These are phyloP conservation scores for Porites evermanni DNA, from an alignment of 92 coral and sea anemone genomes.

Conservation along the genomic window DNA sequence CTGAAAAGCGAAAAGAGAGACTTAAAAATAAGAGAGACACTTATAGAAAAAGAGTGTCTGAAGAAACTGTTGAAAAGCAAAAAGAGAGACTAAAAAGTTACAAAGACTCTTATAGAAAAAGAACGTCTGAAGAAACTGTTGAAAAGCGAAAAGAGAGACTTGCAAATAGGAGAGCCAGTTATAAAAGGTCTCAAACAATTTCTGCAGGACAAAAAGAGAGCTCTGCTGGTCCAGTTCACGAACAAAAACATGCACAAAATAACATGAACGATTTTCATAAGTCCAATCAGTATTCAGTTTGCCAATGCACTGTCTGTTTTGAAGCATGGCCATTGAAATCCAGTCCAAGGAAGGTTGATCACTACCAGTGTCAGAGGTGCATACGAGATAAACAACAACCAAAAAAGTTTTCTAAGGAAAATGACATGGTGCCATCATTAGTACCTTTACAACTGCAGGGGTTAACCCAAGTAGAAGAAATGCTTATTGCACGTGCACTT, in stretches of 20 bases:
- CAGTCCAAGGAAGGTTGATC: constrained; percentile 7
- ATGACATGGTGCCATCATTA: constrained; percentile 70
- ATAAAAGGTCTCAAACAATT: not conserved
- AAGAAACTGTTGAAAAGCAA: constrained; percentile 10
- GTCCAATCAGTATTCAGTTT: constrained; percentile 51
- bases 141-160: constrained; percentile 12
- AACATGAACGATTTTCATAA: constrained; percentile 51
- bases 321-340: constrained; percentile 65
- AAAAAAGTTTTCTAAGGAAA: constrained; percentile 68
- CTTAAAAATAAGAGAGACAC: not conserved
- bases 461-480: not conserved
- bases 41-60: constrained; percentile 1
- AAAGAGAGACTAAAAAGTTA: not conserved
- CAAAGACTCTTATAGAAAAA: not conserved
- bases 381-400: constrained; percentile 53
- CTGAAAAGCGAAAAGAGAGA: constrained; percentile 4
- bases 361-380: constrained; percentile 65
- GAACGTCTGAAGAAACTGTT: constrained; percentile 27
- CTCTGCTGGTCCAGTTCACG: constrained; percentile 17
- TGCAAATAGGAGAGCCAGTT: constrained; percentile 25
- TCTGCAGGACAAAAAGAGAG: not conserved
- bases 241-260: constrained; percentile 34
- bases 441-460: constrained; percentile 66
- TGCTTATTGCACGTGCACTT: constrained; percentile 21
- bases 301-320: constrained; percentile 57